phyloP scores from a whole-genome alignment of 2,113 vertebrate species.

The Sisor rabdophorus region DNA sequence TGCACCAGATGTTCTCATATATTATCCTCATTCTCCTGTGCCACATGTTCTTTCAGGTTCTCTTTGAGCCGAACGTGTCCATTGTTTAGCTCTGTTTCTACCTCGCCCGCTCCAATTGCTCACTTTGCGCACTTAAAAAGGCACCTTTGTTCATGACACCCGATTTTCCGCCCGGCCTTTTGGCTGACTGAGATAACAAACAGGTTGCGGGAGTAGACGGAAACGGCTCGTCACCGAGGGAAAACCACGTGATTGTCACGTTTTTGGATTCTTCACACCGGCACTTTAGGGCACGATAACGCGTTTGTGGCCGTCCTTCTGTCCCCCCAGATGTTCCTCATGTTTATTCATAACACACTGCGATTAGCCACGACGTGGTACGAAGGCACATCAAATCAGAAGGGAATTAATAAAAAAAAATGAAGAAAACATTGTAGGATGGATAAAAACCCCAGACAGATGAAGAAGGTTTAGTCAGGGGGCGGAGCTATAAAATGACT shows the following conservation, averaged over 20 bases:
- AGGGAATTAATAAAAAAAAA: not conserved
- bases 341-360: slow-evolving; percentile 11
- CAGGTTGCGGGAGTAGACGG: slow-evolving; percentile 29
- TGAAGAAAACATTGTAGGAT: too few relatives aligned
- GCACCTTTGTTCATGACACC: slow-evolving; percentile 21
- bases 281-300: slow-evolving; percentile 19
- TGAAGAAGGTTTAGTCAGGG: not conserved
- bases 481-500: not conserved
- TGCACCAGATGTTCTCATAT: slow-evolving; percentile 75
- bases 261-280: slow-evolving; percentile 19
- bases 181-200: slow-evolving; percentile 34
- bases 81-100: slow-evolving; percentile 51
- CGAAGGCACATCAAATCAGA: not conserved
- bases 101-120: slow-evolving; percentile 47
- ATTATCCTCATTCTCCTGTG: slow-evolving; percentile 71
- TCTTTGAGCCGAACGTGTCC: slow-evolving; percentile 38
- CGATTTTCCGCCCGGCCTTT: slow-evolving; percentile 18
- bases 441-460: not conserved
- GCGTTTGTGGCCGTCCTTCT: not conserved
- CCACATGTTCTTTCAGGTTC: slow-evolving; percentile 54
- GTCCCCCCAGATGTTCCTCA: slow-evolving; percentile 26
- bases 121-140: slow-evolving; percentile 56
- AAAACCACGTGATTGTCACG: slow-evolving; percentile 25
- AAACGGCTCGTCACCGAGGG: not conserved
- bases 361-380: not conserved